Conservation (phyloP, 1,140 invertebrate genomes). For the Pseudomyrmex sp. region DNA sequence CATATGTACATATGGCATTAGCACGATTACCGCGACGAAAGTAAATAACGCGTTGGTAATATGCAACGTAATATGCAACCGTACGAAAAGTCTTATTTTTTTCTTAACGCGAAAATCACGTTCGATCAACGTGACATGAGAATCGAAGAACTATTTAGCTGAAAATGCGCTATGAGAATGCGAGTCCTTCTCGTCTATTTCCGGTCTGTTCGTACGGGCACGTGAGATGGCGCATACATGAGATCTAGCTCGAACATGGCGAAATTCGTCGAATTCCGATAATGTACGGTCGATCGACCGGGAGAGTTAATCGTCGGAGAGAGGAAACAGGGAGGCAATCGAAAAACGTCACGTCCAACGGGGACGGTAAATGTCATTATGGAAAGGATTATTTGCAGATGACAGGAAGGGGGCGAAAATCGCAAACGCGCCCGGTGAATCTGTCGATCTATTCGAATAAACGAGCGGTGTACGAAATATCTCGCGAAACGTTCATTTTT, state of each 20-base stretch:
- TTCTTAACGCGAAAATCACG: not conserved
- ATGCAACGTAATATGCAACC: not conserved
- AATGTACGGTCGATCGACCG: constrained; percentile 33
- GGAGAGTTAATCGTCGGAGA: constrained; percentile 49
- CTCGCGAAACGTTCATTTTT: constrained; percentile 19
- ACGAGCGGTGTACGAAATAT: constrained; percentile 17
- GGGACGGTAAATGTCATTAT: constrained; percentile 47
- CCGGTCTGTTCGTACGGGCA: not conserved
- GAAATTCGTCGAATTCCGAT: constrained; percentile 47
- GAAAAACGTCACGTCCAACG: constrained; percentile 52
- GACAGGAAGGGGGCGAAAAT: constrained; percentile 21
- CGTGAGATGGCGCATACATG: constrained; percentile 42
- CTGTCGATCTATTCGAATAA: constrained; percentile 1
- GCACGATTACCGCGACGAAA: constrained; percentile 2
- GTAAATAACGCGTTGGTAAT: not conserved
- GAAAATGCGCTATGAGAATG: constrained; percentile 33
- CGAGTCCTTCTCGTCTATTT: constrained; percentile 13
- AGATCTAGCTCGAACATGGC: constrained; percentile 17
- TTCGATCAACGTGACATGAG: not conserved
- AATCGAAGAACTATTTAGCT: constrained; percentile 10
- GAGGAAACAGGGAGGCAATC: constrained; percentile 28
- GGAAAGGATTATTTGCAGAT: constrained; percentile 34
- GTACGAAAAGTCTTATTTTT: not conserved
- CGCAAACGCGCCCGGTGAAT: not conserved
- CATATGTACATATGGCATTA: constrained; percentile 1